Conservation (phyloP, 2,888 invertebrate genomes). For the Pyralis farinalis region DNA sequence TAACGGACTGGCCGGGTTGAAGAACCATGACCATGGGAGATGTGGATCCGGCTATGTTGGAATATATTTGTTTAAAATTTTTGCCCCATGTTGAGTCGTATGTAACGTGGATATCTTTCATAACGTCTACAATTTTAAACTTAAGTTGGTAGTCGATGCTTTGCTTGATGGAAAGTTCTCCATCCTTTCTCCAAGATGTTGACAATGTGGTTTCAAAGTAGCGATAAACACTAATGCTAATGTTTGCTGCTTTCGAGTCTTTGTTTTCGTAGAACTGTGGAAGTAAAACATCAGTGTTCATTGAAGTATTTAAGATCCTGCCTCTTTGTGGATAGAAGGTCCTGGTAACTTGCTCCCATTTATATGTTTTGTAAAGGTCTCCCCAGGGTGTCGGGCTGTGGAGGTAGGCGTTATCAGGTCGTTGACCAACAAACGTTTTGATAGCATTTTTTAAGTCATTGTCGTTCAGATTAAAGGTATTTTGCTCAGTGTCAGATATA, state of each 20-base stretch:
- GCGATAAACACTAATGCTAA: constrained; percentile 25
- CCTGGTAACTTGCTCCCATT: constrained; percentile 25
- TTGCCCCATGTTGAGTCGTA: constrained; percentile 19
- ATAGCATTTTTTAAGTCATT: constrained; percentile 24
- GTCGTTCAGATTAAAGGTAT: constrained; percentile 28
- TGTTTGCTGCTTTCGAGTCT: constrained; percentile 22
- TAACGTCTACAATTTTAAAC: too few species aligned
- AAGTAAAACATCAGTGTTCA: constrained; percentile 13
- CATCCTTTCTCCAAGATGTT: constrained; percentile 28
- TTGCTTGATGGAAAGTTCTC: constrained; percentile 12
- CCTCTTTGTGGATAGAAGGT: constrained; percentile 23
- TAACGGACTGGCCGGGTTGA: constrained; percentile 29
- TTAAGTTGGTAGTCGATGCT: too few species aligned
- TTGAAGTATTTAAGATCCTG: constrained; percentile 17
- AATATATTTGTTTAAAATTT: constrained; percentile 17
- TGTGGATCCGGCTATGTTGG: constrained; percentile 22
- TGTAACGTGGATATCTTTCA: too few species aligned
- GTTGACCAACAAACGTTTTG: constrained; percentile 19
- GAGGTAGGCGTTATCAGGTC: constrained; percentile 30
- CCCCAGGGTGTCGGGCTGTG: constrained; percentile 40
- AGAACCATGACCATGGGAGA: constrained; percentile 25
- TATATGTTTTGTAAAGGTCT: constrained; percentile 31
- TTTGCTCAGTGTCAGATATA: constrained; percentile 29
- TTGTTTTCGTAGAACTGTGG: constrained; percentile 19
- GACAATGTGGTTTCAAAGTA: constrained; percentile 26